Base-by-base conservation (phyloP, 2,113 vertebrate genomes). In the Lanius collurio region DNA sequence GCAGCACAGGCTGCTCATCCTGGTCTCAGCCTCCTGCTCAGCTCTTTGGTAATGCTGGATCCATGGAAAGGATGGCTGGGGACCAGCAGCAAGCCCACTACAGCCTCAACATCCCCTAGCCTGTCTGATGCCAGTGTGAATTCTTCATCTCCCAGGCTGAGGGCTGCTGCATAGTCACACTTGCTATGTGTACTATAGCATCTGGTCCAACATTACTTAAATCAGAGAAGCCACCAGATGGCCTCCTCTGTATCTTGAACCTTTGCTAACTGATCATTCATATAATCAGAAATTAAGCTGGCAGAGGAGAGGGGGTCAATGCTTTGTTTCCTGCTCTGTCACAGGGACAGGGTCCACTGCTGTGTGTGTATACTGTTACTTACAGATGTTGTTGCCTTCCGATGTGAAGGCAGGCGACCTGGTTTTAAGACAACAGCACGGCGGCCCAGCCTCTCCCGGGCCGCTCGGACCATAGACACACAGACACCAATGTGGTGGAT, bases 61-160 rank as follows among this genome's bases (percentile, higher is more conserved):
- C 13, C 57, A 14, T 5, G 7, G 65, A 15, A 59, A 35, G 47
- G 28, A 6, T 30, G 22, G 15, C 7, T 49, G 31, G 44, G 52
- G 39, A 89, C 20, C 65, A 67, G 55, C 49, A 82, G 76, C 37
- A 70, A 46, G 35, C 35, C 26, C 37, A 23, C 7, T 39, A 19
- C 33, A 44, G 26, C 46, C 42, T n/a, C 42, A 12, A 13, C 23
- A 26, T 16, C 44, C 28, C 27, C 46, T 73, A 1, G 0, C 22
- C 49, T 5, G 0, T 14, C 30, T 28, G 31, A 22, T 69, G 22
- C 24, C 41, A 20, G 1, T 0, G 1, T 1, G 27, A 70, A 24
- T 18, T 39, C 23, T 27, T 19, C 46, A 10, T 20, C n/a, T 7
- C n/a, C 23, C 28, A 11, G 47, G 35, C 74, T 53, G 37, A 42